Evolutionary conservation across 2,113 vertebrate genomes (phyloP).

Genomic region (Ceyx margarethae): DNA sequence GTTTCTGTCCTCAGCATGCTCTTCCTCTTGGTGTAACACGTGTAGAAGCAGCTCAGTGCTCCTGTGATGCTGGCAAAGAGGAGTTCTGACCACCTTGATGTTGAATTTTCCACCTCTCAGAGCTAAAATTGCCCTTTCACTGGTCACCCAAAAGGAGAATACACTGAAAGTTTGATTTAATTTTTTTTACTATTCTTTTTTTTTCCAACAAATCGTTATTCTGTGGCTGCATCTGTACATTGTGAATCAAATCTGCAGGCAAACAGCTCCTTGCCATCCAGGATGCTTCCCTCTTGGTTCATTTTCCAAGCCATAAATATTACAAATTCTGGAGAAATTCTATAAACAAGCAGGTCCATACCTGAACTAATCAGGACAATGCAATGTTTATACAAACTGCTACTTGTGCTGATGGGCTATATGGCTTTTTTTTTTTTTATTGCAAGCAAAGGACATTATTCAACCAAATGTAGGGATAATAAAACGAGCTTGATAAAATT

Average conservation of each 20-base stretch:
- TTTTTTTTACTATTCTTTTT: not conserved
- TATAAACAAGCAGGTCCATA: not conserved
- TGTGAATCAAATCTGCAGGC: not conserved
- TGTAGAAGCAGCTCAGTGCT: not conserved
- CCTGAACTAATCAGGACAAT: conserved; percentile 36
- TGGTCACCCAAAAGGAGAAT: not conserved
- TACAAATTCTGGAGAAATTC: not conserved
- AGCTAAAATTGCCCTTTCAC: not conserved
- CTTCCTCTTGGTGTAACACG: not conserved
- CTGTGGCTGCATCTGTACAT: not conserved
- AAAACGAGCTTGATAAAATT: conserved; percentile 27
- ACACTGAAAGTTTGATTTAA: not conserved
- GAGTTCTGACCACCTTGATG: not conserved
- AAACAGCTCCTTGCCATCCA: not conserved
- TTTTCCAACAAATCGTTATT: not conserved
- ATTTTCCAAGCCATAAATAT: conserved; percentile 5
- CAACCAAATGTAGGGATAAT: conserved; percentile 19
- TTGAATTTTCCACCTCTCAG: not conserved
- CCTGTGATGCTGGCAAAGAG: not conserved
- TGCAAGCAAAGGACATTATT: conserved; percentile 36
- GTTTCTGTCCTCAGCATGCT: not conserved
- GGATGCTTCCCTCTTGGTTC: not conserved
- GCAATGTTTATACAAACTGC: conserved; percentile 17
- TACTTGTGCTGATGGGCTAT: not conserved
- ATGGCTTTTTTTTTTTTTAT: conserved; percentile 23